phyloP scores from a whole-genome alignment of 2,113 vertebrate species.

The Madoqua kirkii region DNA sequence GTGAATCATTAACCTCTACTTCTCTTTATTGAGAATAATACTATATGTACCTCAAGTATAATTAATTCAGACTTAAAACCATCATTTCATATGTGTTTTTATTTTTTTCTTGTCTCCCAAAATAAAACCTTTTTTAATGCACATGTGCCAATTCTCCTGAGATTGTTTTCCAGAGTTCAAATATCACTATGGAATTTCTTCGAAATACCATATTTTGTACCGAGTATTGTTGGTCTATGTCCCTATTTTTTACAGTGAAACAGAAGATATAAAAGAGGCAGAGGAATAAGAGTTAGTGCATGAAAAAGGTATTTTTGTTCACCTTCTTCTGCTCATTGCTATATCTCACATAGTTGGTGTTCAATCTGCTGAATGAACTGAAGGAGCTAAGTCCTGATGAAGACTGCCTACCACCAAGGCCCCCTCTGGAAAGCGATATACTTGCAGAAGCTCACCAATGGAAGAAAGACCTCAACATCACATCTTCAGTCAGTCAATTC shows the following conservation, averaged over 20 bases:
- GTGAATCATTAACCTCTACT: neutral
- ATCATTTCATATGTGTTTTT: neutral
- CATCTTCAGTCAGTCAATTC: neutral
- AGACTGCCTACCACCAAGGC: neutral
- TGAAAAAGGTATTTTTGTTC: neutral
- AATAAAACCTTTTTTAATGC: neutral
- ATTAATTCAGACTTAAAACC: neutral
- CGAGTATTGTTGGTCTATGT: neutral
- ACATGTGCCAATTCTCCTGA: neutral
- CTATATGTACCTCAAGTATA: neutral
- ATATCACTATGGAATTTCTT: neutral
- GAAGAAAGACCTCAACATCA: neutral
- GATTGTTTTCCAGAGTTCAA: neutral
- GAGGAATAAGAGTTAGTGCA: neutral
- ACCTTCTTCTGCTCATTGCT: neutral
- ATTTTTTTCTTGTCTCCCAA: neutral
- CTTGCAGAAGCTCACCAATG: neutral
- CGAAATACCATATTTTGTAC: neutral
- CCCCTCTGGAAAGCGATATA: neutral
- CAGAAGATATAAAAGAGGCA: neutral
- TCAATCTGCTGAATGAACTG: neutral
- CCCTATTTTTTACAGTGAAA: neutral
- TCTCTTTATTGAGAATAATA: neutral
- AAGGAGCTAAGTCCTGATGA: neutral
- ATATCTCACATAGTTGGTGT: neutral